phyloP scores from a whole-genome alignment of 2,797 vertebrate species.

The Eidolon dupreanum region DNA sequence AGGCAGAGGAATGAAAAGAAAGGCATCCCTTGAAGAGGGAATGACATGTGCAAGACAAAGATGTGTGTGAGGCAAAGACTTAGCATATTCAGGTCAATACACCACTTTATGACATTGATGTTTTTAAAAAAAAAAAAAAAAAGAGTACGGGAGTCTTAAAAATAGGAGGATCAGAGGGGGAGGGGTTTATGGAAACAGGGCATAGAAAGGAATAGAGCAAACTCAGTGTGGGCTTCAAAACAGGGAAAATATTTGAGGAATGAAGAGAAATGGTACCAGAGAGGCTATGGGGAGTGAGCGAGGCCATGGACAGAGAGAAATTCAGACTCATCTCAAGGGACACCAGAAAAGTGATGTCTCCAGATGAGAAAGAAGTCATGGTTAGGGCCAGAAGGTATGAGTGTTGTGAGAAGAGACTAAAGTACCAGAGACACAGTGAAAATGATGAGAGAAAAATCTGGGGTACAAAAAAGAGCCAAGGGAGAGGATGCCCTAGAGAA shows the following conservation, averaged over 20 bases:
- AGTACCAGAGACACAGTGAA: neutral
- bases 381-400: neutral
- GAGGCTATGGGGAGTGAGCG: neutral
- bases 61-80: fast-evolving
- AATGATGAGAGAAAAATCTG: neutral
- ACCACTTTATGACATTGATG: neutral
- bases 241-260: neutral
- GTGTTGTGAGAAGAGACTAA: neutral
- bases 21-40: neutral
- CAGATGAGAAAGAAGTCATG: neutral
- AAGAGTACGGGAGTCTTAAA: neutral
- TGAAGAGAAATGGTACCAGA: neutral
- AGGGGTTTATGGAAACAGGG: neutral
- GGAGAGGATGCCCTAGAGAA: neutral
- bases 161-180: neutral
- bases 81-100: neutral
- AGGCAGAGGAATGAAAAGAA: neutral
- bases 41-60: neutral
- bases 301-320: neutral
- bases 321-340: neutral
- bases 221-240: neutral
- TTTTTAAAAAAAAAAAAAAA: neutral
- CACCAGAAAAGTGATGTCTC: neutral
- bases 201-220: neutral
- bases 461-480: neutral